These are phyloP conservation scores for Tyria jacobaeae DNA, from an alignment of 2,888 invertebrate species.

Conservation along the genomic window DNA sequence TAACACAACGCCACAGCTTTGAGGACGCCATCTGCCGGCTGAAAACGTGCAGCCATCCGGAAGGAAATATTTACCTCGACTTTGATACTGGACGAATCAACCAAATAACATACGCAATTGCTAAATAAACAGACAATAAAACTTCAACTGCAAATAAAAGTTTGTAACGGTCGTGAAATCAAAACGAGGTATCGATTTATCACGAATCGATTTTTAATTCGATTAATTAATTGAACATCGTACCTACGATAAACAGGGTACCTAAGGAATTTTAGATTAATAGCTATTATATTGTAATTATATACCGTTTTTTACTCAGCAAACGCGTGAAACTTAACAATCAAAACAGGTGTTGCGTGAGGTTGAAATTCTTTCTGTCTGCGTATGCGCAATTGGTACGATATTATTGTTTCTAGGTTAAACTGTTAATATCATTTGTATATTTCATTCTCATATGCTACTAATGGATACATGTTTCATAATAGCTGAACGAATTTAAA, in stretches of 20 bases:
- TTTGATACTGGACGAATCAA: slow-evolving; percentile 61
- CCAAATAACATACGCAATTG: slow-evolving; percentile 52
- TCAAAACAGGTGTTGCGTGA: slow-evolving; percentile 26
- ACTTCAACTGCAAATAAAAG: slow-evolving; percentile 29
- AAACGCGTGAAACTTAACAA: slow-evolving; percentile 13
- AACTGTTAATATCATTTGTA: slow-evolving; percentile 45
- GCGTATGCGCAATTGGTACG: slow-evolving; percentile 16
- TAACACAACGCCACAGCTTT: slow-evolving; percentile 75
- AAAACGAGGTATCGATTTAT: slow-evolving; percentile 64
- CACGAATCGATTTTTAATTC: slow-evolving; percentile 48
- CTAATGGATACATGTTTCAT: slow-evolving; percentile 29
- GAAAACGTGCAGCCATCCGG: slow-evolving; percentile 59
- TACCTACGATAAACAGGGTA: slow-evolving; percentile 47
- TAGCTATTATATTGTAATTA: slow-evolving; percentile 43
- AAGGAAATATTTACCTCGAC: slow-evolving; percentile 70
- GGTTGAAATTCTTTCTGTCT: slow-evolving; percentile 11
- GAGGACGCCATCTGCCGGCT: slow-evolving; percentile 64
- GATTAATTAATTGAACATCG: slow-evolving; percentile 40
- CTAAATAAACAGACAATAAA: slow-evolving; percentile 10
- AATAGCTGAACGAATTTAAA: slow-evolving; percentile 19
- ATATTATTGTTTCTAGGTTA: slow-evolving; percentile 36
- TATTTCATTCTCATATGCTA: slow-evolving; percentile 43
- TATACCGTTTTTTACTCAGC: slow-evolving; percentile 39
- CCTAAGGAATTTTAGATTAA: slow-evolving; percentile 44
- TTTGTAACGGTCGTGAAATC: slow-evolving; percentile 54